A percentile compares a stretch with the other conserved stretches of the same genome.
Evolutionary conservation across 1,140 invertebrate genomes (phyloP).

Genomic region (Zaprionus davidi): DNA sequence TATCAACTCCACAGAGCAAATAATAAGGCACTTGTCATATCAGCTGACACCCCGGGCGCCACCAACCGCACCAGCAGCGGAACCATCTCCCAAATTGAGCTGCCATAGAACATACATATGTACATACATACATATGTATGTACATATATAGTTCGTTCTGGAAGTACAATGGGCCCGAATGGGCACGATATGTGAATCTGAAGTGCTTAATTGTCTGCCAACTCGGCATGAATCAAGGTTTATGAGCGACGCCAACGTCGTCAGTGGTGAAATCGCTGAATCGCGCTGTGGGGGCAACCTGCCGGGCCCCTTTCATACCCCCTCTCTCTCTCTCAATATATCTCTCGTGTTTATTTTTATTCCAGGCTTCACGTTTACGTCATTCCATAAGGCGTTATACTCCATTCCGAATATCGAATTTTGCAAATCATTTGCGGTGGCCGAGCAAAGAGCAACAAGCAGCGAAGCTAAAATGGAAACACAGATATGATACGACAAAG

Average conservation of each 20-base stretch:
- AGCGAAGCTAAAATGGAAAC: conserved; percentile 6
- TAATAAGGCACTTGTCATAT: conserved; percentile 48
- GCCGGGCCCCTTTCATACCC: neutral
- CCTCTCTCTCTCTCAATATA: neutral
- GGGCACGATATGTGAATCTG: conserved; percentile 35
- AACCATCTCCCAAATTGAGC: neutral
- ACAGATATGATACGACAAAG: conserved; percentile 21
- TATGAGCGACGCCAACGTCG: conserved; percentile 33
- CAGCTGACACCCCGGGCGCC: conserved; percentile 23
- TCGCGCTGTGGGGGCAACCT: conserved; percentile 7
- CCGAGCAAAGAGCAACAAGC: conserved; percentile 17
- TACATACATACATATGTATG: too few relatives aligned
- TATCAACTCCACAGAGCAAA: conserved; percentile 48
- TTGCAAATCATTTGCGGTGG: conserved; percentile 65
- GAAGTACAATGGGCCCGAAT: conserved; percentile 39
- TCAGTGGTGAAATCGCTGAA: conserved; percentile 65
- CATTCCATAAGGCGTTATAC: conserved; percentile 43
- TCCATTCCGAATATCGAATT: conserved; percentile 52
- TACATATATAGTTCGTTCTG: neutral
- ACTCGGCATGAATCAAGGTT: conserved; percentile 68
- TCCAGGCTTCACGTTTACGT: conserved; percentile 50
- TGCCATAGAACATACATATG: neutral
- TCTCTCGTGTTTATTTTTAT: conserved; percentile 19
- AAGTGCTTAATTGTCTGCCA: conserved; percentile 64
- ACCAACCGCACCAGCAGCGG: neutral